A percentile compares a stretch with the other conserved stretches of the same genome.
phyloP scores from a whole-genome alignment of 1,140 invertebrate species.

The Plutomurus gul region DNA sequence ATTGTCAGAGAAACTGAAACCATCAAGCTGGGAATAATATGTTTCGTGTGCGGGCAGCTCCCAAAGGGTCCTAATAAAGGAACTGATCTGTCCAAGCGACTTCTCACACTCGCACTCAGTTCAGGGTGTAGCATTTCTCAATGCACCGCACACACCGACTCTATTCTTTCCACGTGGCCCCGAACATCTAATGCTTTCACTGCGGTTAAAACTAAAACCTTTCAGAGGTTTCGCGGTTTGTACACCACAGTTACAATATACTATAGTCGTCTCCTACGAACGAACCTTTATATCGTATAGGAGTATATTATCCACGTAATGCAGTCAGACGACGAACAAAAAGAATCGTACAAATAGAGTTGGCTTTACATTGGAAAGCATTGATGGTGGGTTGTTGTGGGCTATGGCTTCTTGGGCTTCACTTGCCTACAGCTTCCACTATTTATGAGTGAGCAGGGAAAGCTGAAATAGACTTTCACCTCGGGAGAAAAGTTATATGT shows the following conservation, averaged over 20 bases:
- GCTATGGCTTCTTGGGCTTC: not conserved
- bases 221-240: conserved; percentile 13
- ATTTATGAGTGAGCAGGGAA: conserved; percentile 10
- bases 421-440: not conserved
- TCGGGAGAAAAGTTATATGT: conserved; percentile 26
- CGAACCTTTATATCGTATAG: no score
- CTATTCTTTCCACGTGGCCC: not conserved
- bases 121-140: not conserved
- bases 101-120: conserved; percentile 2
- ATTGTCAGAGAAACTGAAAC: conserved; percentile 27
- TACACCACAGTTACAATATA: not conserved
- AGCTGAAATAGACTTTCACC: conserved; percentile 18
- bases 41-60: conserved; percentile 22
- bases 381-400: not conserved
- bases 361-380: not conserved
- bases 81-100: conserved; percentile 23
- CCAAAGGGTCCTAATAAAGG: conserved; percentile 16
- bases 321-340: not conserved
- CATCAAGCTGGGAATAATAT: conserved; percentile 25
- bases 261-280: no score
- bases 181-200: not conserved
- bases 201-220: conserved; percentile 22
- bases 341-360: no score
- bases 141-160: not conserved
- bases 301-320: no score